phyloP scores from a whole-genome alignment of 2,888 invertebrate genomes.

The Lasioglossum vierecki region DNA sequence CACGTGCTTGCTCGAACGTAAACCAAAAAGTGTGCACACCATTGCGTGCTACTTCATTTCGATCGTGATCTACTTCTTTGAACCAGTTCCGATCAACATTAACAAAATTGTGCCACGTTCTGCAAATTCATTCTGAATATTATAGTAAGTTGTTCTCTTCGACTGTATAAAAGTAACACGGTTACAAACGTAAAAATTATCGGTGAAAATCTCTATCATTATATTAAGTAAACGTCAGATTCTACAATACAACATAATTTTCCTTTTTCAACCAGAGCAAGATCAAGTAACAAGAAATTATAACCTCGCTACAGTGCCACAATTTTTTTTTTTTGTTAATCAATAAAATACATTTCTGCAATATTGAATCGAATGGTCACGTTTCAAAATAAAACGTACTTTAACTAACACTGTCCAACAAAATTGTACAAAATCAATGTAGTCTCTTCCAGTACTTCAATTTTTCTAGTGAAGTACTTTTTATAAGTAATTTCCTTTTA shows the following conservation, averaged over 20 bases:
- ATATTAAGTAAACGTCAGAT: background rate
- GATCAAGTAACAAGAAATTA: background rate
- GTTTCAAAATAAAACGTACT: background rate
- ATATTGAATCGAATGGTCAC: background rate
- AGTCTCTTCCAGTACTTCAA: background rate
- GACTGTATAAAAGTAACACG: background rate
- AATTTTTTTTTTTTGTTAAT: background rate
- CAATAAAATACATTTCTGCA: background rate
- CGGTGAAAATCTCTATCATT: background rate
- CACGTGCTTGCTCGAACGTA: conserved; percentile 67
- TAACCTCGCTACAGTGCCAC: too few species aligned
- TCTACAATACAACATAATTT: background rate
- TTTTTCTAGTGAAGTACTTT: background rate
- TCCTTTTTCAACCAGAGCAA: background rate
- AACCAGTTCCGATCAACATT: background rate
- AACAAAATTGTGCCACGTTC: background rate
- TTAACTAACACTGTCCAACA: background rate
- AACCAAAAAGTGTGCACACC: conserved; percentile 29
- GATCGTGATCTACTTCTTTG: conserved; percentile 9
- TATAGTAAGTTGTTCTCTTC: background rate
- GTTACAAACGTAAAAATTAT: background rate
- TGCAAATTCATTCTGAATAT: background rate
- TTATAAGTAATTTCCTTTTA: background rate
- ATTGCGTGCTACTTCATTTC: background rate
- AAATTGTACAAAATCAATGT: background rate